Conservation (phyloP, 1,140 invertebrate species). For the Chrysoperla carnea region DNA sequence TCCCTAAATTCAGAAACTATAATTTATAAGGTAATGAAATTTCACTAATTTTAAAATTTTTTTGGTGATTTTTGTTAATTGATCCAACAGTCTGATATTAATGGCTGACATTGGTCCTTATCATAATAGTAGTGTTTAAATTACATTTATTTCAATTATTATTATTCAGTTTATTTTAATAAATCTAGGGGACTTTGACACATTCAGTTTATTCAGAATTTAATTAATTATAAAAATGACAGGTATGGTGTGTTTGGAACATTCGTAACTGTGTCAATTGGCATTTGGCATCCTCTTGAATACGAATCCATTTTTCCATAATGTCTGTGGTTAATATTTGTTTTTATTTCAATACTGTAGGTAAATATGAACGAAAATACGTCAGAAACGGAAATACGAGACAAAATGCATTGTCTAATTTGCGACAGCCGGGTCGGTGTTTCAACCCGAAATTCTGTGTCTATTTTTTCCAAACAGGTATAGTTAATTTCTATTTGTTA, state of each 20-base stretch:
- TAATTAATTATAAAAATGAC: not conserved
- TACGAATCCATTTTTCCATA: not conserved
- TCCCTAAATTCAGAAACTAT: conserved; percentile 16
- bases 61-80: not conserved
- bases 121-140: conserved; percentile 1
- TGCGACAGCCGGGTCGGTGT: conserved; percentile 32
- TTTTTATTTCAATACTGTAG: no score
- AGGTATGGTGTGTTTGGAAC: not conserved
- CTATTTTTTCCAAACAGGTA: conserved; percentile 27
- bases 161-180: not conserved
- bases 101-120: not conserved
- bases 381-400: not conserved
- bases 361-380: no score
- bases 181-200: not conserved
- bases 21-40: conserved; percentile 18
- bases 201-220: no score
- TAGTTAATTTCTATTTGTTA: not conserved
- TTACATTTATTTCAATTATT: not conserved
- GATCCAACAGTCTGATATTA: conserved; percentile 3
- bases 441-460: conserved; percentile 29
- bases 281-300: not conserved
- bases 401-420: conserved; percentile 27
- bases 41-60: not conserved
- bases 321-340: no score
- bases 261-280: not conserved